These are phyloP conservation scores for Drosophila bocqueti DNA, from an alignment of 1,140 invertebrate genomes.

Conservation along the genomic window DNA sequence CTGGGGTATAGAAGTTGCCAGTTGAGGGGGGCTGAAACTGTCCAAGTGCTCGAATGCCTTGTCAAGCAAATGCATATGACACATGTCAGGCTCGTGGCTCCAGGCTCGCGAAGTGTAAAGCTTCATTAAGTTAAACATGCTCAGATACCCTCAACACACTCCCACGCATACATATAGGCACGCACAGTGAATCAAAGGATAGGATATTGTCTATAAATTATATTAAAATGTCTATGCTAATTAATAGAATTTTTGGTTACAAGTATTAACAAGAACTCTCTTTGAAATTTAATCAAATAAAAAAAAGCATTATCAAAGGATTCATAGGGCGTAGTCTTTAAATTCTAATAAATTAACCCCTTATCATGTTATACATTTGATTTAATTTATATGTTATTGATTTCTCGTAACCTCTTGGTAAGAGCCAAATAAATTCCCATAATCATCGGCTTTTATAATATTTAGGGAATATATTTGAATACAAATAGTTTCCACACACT, in stretches of 20 bases:
- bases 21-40: constrained; percentile 7
- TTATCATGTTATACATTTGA: no score
- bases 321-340: no score
- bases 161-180: constrained; percentile 1
- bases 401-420: not conserved
- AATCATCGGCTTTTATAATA: not conserved
- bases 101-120: constrained; percentile 53
- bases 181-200: not conserved
- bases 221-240: not conserved
- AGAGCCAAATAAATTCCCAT: no score
- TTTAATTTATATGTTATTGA: not conserved
- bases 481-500: constrained; percentile 4
- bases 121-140: constrained; percentile 63
- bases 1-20: not conserved
- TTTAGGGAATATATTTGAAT: not conserved
- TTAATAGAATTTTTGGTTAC: no score
- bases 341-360: no score
- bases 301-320: no score
- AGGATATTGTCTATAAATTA: not conserved
- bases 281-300: no score
- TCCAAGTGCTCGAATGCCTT: constrained; percentile 53
- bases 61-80: constrained; percentile 76
- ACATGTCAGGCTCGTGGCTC: constrained; percentile 59
- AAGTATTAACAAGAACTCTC: no score
- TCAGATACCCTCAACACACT: constrained; percentile 19